Percentiles rank a stretch among this genome's conserved stretches.
Conservation (phyloP, 2,797 vertebrate genomes). For the Saxicola maurus region DNA sequence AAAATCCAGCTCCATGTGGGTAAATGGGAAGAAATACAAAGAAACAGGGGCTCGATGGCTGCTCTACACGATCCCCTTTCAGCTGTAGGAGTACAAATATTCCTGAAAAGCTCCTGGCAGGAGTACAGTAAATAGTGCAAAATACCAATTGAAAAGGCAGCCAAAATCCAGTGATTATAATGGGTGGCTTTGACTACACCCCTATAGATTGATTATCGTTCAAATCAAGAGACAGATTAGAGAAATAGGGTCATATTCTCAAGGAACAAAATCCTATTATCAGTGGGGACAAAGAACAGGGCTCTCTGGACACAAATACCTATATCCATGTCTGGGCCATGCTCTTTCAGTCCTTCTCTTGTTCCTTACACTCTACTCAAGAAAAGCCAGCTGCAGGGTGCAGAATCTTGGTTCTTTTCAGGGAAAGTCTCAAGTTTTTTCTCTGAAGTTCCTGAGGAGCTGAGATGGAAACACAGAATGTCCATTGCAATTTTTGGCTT, state of each 20-base stretch:
- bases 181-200: neutral
- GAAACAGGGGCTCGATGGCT: accelerated
- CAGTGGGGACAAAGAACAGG: neutral
- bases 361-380: neutral
- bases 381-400: neutral
- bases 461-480: neutral
- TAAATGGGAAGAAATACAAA: neutral
- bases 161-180: neutral
- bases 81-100: neutral
- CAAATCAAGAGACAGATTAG: neutral
- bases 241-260: neutral
- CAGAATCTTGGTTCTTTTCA: neutral
- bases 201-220: neutral
- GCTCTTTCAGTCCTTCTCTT: neutral
- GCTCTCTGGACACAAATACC: neutral
- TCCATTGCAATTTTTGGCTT: neutral
- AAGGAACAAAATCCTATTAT: neutral
- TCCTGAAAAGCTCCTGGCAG: neutral
- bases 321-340: neutral
- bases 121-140: neutral
- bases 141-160: neutral
- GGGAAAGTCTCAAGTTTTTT: neutral
- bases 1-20: neutral
- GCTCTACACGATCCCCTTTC: neutral
- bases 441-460: neutral